phyloP scores from a whole-genome alignment of 1,140 invertebrate species.

The Coenobita brevimanus region DNA sequence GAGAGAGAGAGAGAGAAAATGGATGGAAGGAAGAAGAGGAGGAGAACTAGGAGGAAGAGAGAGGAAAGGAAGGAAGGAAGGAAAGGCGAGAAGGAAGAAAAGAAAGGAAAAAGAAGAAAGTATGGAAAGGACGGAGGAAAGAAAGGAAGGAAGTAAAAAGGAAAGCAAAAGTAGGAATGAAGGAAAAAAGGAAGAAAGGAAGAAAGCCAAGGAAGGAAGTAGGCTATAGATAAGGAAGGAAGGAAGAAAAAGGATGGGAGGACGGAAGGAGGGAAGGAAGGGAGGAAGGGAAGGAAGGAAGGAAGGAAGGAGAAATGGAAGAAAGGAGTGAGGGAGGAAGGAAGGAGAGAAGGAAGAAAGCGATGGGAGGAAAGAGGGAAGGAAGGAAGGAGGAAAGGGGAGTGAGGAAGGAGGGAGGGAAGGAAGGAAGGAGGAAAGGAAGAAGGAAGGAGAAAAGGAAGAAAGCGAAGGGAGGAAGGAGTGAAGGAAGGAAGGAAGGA shows the following conservation, averaged over 20 bases:
- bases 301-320: background rate
- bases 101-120: background rate
- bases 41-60: background rate
- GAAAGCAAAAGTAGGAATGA: background rate
- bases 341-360: background rate
- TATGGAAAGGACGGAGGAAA: background rate
- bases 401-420: background rate
- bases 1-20: background rate
- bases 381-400: no score
- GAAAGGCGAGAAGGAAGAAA: no score
- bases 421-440: background rate
- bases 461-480: background rate
- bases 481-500: background rate
- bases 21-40: background rate
- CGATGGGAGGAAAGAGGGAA: no score
- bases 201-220: background rate
- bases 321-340: background rate
- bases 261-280: background rate
- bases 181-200: background rate
- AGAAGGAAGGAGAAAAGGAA: background rate
- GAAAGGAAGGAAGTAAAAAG: background rate
- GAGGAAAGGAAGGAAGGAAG: background rate
- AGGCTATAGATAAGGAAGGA: background rate
- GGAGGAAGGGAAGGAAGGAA: background rate
- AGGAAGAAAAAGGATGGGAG: background rate